A percentile compares a stretch with the other conserved stretches of the same genome.
Conservation (phyloP, 2,797 vertebrate species). For the Discoglossus pictus region DNA sequence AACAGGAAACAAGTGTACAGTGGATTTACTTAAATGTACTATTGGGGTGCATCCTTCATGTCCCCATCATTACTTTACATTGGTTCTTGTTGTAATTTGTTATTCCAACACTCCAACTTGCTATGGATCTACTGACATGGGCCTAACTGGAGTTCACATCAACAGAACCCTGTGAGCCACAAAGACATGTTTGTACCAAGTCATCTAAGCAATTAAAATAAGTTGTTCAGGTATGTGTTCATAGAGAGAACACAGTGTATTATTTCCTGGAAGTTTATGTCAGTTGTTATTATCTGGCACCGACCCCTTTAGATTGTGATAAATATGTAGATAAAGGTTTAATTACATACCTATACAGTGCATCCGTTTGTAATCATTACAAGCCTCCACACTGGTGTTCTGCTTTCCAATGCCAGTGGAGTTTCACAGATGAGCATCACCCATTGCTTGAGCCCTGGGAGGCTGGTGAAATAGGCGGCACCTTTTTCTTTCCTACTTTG, state of each 20-base stretch:
- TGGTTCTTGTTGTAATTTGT: background rate
- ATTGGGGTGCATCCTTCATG: background rate
- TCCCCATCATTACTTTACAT: background rate
- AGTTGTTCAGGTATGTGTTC: background rate
- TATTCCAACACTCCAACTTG: background rate
- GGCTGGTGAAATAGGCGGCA: slow-evolving; percentile 40
- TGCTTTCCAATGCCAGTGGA: slow-evolving; percentile 12
- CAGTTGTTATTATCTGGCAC: too few species aligned
- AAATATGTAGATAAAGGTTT: background rate
- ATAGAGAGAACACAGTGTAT: background rate
- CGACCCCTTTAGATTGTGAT: background rate
- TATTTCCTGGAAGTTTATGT: background rate
- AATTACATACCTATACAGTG: slow-evolving; percentile 19
- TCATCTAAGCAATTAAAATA: slow-evolving; percentile 8
- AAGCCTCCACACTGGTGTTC: background rate
- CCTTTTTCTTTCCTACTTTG: slow-evolving; percentile 13
- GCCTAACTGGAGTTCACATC: background rate
- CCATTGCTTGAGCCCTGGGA: slow-evolving; percentile 34
- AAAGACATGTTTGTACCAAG: slow-evolving; percentile 2
- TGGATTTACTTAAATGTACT: background rate
- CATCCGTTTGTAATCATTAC: background rate
- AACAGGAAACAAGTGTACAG: too few species aligned
- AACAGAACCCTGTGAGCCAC: background rate
- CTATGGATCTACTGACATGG: background rate
- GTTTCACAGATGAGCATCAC: slow-evolving; percentile 24